These are phyloP conservation scores for Plectrocnemia conspersa DNA, from an alignment of 1,140 invertebrate genomes.

Conservation along the genomic window DNA sequence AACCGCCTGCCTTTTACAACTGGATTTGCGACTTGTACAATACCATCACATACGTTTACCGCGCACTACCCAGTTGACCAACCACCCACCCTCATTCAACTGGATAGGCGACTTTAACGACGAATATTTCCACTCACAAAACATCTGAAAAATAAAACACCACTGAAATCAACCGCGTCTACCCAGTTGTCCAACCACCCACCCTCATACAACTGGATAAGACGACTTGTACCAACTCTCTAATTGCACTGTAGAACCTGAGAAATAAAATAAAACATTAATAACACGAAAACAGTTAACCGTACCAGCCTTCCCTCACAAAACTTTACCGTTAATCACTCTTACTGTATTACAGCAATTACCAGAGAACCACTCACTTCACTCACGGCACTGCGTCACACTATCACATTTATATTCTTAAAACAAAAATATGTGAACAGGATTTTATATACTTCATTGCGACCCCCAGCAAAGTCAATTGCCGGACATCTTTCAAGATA, in stretches of 20 bases:
- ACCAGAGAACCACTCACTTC: neutral
- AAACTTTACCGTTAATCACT: neutral
- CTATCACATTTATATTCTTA: neutral
- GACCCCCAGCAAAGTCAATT: slow-evolving; percentile 6
- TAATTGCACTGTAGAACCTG: neutral
- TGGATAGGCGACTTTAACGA: neutral
- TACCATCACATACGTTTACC: too few relatives aligned
- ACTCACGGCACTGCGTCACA: neutral
- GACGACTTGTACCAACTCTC: neutral
- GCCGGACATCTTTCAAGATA: slow-evolving; percentile 2
- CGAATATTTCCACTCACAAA: neutral
- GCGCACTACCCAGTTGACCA: too few relatives aligned
- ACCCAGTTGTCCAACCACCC: neutral
- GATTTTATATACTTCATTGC: slow-evolving; percentile 16
- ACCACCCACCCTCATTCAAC: neutral
- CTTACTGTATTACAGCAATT: neutral
- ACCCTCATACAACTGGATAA: neutral
- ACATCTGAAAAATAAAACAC: neutral
- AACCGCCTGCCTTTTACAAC: slow-evolving; percentile 7
- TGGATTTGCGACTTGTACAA: too few relatives aligned
- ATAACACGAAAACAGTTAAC: neutral
- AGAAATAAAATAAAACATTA: neutral
- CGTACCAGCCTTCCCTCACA: neutral
- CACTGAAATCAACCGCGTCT: neutral
- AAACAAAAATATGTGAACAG: neutral